A percentile compares a stretch with the other conserved stretches of the same genome.
These are phyloP conservation scores for Taurulus bubalis DNA, from an alignment of 2,113 vertebrate species.

Conservation along the genomic window DNA sequence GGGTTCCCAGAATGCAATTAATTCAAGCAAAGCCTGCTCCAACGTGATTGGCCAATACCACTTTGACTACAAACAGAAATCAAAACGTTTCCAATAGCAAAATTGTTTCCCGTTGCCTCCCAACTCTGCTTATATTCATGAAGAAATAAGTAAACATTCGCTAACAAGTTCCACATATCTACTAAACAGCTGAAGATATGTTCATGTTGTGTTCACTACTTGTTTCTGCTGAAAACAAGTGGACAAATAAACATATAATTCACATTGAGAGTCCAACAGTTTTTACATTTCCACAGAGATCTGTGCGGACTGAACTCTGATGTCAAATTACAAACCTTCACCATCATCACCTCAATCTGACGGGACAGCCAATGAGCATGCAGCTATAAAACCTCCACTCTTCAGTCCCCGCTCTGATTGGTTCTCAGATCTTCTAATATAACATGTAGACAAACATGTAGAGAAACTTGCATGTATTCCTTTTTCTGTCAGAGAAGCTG, in stretches of 20 bases:
- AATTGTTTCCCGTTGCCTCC: background rate
- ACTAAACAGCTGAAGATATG: background rate
- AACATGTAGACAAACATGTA: background rate
- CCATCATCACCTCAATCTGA: background rate
- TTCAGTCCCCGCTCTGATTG: background rate
- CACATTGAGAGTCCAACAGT: too few relatives aligned
- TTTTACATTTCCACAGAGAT: too few relatives aligned
- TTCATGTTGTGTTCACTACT: too few relatives aligned
- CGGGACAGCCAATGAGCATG: background rate
- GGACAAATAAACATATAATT: too few relatives aligned
- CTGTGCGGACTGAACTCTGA: too few relatives aligned
- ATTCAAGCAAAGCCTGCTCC: too few relatives aligned
- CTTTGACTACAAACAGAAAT: background rate
- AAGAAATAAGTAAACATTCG: background rate
- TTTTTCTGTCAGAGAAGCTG: background rate
- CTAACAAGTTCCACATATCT: too few relatives aligned
- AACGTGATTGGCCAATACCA: background rate
- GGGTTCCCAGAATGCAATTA: too few relatives aligned
- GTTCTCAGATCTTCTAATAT: background rate
- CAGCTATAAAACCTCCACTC: background rate
- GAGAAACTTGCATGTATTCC: background rate
- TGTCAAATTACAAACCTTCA: background rate
- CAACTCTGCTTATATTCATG: background rate
- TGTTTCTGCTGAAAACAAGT: too few relatives aligned
- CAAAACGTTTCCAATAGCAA: background rate